A percentile compares a stretch with the other conserved stretches of the same genome.
phyloP scores from a whole-genome alignment of 2,888 invertebrate genomes.

The Papilio elwesi region DNA sequence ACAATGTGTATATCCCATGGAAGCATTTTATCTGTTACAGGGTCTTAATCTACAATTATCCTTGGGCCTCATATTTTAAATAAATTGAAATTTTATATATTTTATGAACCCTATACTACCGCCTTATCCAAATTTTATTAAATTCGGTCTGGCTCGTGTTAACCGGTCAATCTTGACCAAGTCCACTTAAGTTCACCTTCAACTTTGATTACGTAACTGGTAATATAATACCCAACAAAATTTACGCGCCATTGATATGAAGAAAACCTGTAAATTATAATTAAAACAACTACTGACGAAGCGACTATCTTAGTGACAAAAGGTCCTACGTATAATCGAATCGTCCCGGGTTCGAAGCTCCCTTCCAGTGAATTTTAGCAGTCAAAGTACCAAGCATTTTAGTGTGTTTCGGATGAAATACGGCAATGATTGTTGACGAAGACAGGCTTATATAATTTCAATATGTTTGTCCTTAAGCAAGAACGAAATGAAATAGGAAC shows the following conservation, averaged over 20 bases:
- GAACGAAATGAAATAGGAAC: constrained; percentile 23
- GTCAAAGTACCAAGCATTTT: no score
- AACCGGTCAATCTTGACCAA: constrained; percentile 26
- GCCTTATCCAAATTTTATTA: constrained; percentile 2
- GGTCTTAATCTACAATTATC: no score
- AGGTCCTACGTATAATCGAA: not conserved
- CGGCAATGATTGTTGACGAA: no score
- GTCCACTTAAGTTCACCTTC: constrained; percentile 20
- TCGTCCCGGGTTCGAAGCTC: no score
- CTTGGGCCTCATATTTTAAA: not conserved
- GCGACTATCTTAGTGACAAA: not conserved
- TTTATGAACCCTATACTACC: not conserved
- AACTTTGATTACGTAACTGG: constrained; percentile 25
- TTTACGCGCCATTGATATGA: not conserved
- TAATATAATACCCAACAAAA: constrained; percentile 4
- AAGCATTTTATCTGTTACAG: no score
- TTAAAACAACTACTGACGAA: not conserved
- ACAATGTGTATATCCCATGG: no score
- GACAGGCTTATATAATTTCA: constrained; percentile 15
- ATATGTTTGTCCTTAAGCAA: constrained; percentile 28
- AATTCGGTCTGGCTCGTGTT: not conserved
- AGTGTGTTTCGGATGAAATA: no score
- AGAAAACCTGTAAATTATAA: not conserved
- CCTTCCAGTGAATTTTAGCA: no score
- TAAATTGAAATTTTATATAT: not conserved